Evolutionary conservation across 1,140 invertebrate genomes (phyloP).

Genomic region (Bombus fervidus): DNA sequence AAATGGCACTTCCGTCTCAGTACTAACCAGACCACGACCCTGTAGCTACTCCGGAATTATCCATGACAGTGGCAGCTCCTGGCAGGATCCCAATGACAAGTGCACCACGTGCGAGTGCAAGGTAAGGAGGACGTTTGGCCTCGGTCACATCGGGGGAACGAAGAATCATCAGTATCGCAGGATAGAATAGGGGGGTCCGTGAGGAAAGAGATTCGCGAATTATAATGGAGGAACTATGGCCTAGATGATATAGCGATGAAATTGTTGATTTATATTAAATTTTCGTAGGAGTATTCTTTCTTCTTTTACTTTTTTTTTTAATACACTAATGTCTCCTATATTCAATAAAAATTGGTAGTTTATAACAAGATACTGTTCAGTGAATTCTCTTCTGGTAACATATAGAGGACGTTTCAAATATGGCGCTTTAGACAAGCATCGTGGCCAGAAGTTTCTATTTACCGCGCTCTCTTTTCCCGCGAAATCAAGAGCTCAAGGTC

Average conservation of each 20-base stretch:
- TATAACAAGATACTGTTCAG: neutral
- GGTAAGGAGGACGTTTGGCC: conserved; percentile 82
- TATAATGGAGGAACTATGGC: conserved; percentile 8
- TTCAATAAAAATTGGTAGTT: neutral
- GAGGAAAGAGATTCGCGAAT: conserved; percentile 25
- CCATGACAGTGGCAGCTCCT: conserved; percentile 85
- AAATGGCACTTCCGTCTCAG: conserved; percentile 71
- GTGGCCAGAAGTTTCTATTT: conserved; percentile 8
- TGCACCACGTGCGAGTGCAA: conserved; percentile 91
- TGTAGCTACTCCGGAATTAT: conserved; percentile 85
- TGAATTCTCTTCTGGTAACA: neutral
- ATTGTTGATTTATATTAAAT: neutral
- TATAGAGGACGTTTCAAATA: neutral
- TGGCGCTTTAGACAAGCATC: neutral
- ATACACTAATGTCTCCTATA: neutral
- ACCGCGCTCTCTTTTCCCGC: conserved; percentile 48
- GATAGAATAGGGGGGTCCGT: conserved; percentile 58
- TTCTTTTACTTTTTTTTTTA: neutral
- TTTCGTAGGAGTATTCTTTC: neutral
- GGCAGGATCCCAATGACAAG: conserved; percentile 85
- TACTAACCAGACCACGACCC: conserved; percentile 76
- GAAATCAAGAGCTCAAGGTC: conserved; percentile 68
- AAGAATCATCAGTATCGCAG: conserved; percentile 48
- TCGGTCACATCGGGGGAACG: conserved; percentile 46
- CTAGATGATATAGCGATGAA: neutral